Conservation (phyloP, 2,113 vertebrate species). For the Chaetops frenatus region DNA sequence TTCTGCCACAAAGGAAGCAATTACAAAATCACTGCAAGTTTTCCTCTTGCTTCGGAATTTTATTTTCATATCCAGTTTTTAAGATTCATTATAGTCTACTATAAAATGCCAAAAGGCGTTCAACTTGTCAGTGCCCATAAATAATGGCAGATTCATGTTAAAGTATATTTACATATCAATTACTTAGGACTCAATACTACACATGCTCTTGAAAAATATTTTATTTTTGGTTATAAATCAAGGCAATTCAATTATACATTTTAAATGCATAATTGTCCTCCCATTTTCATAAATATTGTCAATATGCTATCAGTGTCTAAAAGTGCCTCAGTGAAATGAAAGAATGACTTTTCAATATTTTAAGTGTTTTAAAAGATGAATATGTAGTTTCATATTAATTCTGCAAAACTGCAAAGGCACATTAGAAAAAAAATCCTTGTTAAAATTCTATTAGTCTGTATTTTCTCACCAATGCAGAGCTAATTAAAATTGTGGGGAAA, state of each 20-base stretch:
- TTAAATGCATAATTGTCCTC: conserved; percentile 3
- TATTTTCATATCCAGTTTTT: background rate
- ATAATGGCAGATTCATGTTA: conserved; percentile 2
- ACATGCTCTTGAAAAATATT: conserved; percentile 23
- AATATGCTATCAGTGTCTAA: conserved; percentile 1
- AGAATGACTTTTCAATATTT: background rate
- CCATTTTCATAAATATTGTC: conserved; percentile 32
- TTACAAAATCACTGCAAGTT: background rate
- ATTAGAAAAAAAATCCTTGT: conserved; percentile 8
- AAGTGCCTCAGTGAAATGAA: background rate
- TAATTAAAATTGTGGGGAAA: background rate
- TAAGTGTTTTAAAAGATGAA: background rate
- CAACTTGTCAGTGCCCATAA: conserved; percentile 18
- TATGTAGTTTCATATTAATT: background rate
- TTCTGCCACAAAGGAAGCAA: background rate
- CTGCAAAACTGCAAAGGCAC: background rate
- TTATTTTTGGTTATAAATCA: background rate
- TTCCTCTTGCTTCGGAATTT: background rate
- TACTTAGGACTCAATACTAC: background rate
- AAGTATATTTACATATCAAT: conserved; percentile 42
- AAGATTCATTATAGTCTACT: background rate
- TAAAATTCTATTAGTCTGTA: background rate
- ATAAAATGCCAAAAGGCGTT: conserved; percentile 16
- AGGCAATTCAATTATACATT: conserved; percentile 18
- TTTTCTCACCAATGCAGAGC: background rate